Evolutionary conservation across 1,140 invertebrate species (phyloP).

Genomic region (Steinernema khuongi): DNA sequence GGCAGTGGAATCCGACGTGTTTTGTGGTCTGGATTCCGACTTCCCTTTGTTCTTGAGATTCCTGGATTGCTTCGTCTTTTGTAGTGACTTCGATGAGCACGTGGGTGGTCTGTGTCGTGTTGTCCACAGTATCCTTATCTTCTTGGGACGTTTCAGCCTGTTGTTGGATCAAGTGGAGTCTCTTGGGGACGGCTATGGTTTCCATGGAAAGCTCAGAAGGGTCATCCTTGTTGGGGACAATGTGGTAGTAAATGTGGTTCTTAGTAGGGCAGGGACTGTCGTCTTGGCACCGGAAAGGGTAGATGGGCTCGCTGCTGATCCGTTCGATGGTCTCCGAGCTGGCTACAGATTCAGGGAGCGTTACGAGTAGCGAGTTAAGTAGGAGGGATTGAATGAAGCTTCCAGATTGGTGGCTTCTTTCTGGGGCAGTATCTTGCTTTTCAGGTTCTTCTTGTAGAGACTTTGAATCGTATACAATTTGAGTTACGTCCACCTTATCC

Average conservation of each 20-base stretch:
- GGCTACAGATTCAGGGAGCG: neutral
- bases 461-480: neutral
- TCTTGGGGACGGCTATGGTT: neutral
- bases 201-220: neutral
- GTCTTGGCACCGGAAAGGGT: neutral
- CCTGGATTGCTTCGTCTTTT: neutral
- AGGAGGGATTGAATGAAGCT: neutral
- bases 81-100: neutral
- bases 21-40: neutral
- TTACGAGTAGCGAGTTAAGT: neutral
- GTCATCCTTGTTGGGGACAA: neutral
- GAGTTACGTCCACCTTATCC: neutral
- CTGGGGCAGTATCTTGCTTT: too few species aligned
- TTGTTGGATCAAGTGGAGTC: neutral
- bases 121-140: neutral
- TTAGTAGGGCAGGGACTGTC: neutral
- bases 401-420: too few species aligned
- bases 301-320: neutral
- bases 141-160: neutral
- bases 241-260: constrained; percentile 13
- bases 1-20: neutral
- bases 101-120: neutral
- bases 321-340: neutral
- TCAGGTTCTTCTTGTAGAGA: too few species aligned
- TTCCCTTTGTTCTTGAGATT: neutral